phyloP scores from a whole-genome alignment of 2,113 vertebrate genomes.

The Sisor rabdophorus region DNA sequence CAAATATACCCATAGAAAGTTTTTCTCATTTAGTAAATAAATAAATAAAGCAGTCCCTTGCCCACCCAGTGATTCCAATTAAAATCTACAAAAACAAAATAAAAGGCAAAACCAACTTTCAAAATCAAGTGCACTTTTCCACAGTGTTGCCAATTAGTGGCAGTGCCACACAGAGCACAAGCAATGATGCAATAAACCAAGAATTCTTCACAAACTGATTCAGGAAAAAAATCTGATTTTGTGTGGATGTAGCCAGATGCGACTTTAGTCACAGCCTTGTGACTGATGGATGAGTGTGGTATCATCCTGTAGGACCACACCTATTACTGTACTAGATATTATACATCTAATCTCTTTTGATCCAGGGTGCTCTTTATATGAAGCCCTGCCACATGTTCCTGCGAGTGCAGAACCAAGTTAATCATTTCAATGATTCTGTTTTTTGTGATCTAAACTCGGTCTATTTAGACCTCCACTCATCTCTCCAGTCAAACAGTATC shows the following conservation, averaged over 20 bases:
- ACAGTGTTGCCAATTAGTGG: constrained; percentile 30
- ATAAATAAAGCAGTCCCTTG: background rate
- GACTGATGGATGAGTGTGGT: too few relatives aligned
- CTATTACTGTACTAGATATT: background rate
- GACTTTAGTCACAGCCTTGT: too few relatives aligned
- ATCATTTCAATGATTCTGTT: background rate
- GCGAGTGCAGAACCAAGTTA: background rate
- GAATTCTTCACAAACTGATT: background rate
- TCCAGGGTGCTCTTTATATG: background rate
- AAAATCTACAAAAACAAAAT: constrained; percentile 26
- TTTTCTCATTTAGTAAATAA: too few relatives aligned
- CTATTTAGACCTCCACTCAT: too few relatives aligned
- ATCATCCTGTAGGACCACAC: too few relatives aligned
- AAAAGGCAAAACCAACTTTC: constrained; percentile 43
- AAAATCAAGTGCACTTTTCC: constrained; percentile 23
- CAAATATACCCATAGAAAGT: constrained; percentile 25
- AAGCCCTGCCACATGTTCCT: background rate
- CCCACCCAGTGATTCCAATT: constrained; percentile 32
- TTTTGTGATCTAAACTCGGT: too few relatives aligned
- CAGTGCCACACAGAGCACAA: constrained; percentile 31
- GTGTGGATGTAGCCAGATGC: too few relatives aligned
- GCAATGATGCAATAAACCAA: background rate
- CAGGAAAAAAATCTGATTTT: background rate
- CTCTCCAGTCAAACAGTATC: too few relatives aligned
- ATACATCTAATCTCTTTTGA: background rate